These are phyloP conservation scores for Drosophila nigromelanica DNA, from an alignment of 1,140 invertebrate species.

Conservation along the genomic window DNA sequence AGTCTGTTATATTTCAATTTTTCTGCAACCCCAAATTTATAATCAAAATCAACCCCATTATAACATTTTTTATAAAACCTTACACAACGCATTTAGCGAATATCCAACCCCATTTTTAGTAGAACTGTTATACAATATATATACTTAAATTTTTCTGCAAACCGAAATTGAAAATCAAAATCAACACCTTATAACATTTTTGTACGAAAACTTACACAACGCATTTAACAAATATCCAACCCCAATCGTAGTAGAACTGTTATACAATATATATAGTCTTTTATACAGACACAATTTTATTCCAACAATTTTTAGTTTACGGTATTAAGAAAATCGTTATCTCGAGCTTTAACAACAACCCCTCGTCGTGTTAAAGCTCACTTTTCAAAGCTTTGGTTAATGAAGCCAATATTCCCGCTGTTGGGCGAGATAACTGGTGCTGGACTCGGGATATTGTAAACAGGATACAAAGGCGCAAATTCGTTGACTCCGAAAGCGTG, in stretches of 20 bases:
- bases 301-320: conserved; percentile 18
- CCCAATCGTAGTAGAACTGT: neutral
- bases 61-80: too few relatives aligned
- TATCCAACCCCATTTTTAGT: too few relatives aligned
- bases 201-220: too few relatives aligned
- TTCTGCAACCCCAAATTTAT: too few relatives aligned
- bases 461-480: conserved; percentile 79
- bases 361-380: conserved; percentile 3
- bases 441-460: conserved; percentile 71
- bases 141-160: neutral
- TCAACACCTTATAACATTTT: too few relatives aligned
- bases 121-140: neutral
- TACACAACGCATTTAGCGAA: too few relatives aligned
- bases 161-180: too few relatives aligned
- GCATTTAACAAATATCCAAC: neutral
- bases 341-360: neutral
- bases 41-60: too few relatives aligned
- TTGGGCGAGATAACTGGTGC: conserved; percentile 48
- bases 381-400: conserved; percentile 66
- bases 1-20: too few relatives aligned
- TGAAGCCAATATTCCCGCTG: conserved; percentile 46
- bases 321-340: neutral
- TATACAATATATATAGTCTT: neutral
- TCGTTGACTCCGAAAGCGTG: conserved; percentile 69
- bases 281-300: conserved; percentile 23